phyloP scores from a whole-genome alignment of 2,113 vertebrate genomes.

The Calidris pygmaea region DNA sequence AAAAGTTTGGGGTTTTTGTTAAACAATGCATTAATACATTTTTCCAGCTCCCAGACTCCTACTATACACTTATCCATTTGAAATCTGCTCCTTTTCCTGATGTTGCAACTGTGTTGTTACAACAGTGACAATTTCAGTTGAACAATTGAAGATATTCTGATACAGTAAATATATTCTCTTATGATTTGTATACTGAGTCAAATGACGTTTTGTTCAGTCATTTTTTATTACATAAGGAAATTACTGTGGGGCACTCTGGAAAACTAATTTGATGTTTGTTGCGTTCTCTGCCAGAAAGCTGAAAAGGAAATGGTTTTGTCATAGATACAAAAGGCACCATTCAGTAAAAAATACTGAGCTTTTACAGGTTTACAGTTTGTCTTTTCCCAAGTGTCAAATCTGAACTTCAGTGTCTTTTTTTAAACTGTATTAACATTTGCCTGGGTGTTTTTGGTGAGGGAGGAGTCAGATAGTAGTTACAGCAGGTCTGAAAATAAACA shows the following conservation, averaged over 20 bases:
- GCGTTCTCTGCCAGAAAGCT: background rate
- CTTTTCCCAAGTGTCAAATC: background rate
- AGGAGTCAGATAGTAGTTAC: background rate
- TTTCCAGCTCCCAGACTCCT: background rate
- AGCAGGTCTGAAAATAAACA: background rate
- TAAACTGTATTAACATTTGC: background rate
- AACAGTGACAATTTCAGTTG: background rate
- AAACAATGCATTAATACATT: background rate
- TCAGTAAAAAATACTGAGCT: background rate
- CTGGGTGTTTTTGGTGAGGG: background rate
- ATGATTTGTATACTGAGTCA: background rate
- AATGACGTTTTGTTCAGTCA: background rate
- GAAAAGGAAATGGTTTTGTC: background rate
- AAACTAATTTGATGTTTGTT: background rate
- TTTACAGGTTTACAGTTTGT: background rate
- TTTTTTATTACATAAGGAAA: background rate
- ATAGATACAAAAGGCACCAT: background rate
- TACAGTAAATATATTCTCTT: background rate
- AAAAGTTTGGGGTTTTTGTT: background rate
- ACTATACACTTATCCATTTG: background rate
- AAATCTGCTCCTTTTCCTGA: background rate
- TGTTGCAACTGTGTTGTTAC: background rate
- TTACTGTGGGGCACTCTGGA: background rate
- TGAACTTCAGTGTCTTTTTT: background rate
- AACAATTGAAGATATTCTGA: background rate